Base-by-base conservation (phyloP, 2,113 vertebrate species). In the Panthera leo region DNA sequence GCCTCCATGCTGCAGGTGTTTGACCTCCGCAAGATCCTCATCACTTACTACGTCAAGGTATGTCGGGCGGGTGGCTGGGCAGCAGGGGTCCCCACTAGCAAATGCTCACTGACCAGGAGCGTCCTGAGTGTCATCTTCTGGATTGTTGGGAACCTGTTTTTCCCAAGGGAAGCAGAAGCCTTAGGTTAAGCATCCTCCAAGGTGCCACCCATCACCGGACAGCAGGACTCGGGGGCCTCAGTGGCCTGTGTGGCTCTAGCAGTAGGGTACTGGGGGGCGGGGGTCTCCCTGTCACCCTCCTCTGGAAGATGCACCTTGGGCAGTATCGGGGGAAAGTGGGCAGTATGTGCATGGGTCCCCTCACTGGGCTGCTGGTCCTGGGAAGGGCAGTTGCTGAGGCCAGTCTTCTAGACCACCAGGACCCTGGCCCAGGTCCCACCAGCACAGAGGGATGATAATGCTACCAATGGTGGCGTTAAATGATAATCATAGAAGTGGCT, bases 1-100 rank as follows among this genome's bases (percentile, higher is more conserved):
- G 99, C 99, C 53, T 99, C 99, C 92, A 99, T 99, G 99, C 98
- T 99, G 94, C 99, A 99, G 98, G 99, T 99, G 4, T 99, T 99
- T 0, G 99, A 99, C 98, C 99, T 99, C 45, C 99, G 99, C 85
- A 99, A 99, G 98, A 99, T 99, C 97, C 99, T 99, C 95, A 99
- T 99, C 98, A 99, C 99, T 1, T 99, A 99, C 96, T 99, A 99
- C 0, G 99, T 99, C 87, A 99, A 99, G 99, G 99, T 99, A 96
- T 0, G 0, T 48, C 1, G 0, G 19, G 7, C 0, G 15, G 5
- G 0, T 0, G 1, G 23, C 51, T 4, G 65, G 53, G 36, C 8
- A 5, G 36, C 34, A 2, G 16, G 14, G 31, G 21, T 13, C 61
- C 31, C 68, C 12, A 0, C 51, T 15, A 5, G 7, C 1, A 5